These are phyloP conservation scores for Uloborus plumipes DNA, from an alignment of 2,888 invertebrate genomes.

Conservation along the genomic window DNA sequence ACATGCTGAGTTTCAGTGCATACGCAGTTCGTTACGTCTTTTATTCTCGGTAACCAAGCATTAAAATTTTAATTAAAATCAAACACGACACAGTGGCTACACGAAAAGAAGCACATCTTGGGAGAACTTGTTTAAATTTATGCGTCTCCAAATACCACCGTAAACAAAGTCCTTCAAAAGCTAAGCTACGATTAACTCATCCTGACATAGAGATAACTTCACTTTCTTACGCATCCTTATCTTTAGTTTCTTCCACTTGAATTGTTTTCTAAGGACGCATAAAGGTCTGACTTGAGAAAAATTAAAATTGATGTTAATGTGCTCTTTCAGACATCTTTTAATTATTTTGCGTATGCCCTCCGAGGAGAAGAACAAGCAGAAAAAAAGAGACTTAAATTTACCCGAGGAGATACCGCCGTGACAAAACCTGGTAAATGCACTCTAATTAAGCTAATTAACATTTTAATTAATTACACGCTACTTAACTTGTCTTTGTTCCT, in stretches of 20 bases:
- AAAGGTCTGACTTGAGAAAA: too few relatives aligned
- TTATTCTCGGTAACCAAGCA: too few relatives aligned
- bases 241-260: background rate
- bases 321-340: too few relatives aligned
- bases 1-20: too few relatives aligned
- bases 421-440: background rate
- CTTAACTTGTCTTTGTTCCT: background rate
- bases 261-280: background rate
- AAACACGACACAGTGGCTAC: too few relatives aligned
- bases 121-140: too few relatives aligned
- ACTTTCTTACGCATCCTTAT: background rate
- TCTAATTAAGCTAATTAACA: conserved; percentile 4
- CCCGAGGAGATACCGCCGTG: background rate
- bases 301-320: too few relatives aligned
- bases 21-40: too few relatives aligned
- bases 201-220: background rate
- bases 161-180: conserved; percentile 1
- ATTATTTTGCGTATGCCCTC: conserved; percentile 7
- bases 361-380: background rate
- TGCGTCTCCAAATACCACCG: background rate
- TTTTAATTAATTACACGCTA: conserved; percentile 5
- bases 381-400: background rate
- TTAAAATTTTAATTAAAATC: too few relatives aligned
- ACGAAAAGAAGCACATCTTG: too few relatives aligned
- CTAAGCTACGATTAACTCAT: conserved; percentile 3